A percentile compares a stretch with the other conserved stretches of the same genome.
Conservation (phyloP, 2,888 invertebrate genomes). For the Drosophila putrida region DNA sequence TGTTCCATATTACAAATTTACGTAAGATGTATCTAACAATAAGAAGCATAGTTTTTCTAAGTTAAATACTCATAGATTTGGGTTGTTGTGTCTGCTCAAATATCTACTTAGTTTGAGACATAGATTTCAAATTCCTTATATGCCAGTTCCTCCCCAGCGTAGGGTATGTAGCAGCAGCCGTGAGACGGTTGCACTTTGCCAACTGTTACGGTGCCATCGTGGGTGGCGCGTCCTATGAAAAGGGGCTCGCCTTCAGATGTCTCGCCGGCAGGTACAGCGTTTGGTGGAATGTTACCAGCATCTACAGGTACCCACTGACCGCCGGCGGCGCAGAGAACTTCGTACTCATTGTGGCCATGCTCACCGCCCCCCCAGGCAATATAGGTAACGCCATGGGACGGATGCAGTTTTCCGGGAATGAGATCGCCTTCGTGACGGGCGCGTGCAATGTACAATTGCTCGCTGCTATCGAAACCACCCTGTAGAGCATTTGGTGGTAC, state of each 20-base stretch:
- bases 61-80: slow-evolving; percentile 37
- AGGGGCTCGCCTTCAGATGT: slow-evolving; percentile 92
- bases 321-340: slow-evolving; percentile 88
- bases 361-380: slow-evolving; percentile 92
- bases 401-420: slow-evolving; percentile 90
- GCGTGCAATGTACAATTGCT: slow-evolving; percentile 89
- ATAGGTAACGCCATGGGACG: slow-evolving; percentile 90
- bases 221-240: slow-evolving; percentile 91
- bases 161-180: slow-evolving; percentile 93
- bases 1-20: slow-evolving; percentile 31
- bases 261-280: slow-evolving; percentile 90
- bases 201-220: slow-evolving; percentile 91
- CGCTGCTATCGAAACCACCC: slow-evolving; percentile 88
- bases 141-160: slow-evolving; percentile 91
- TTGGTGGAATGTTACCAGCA: slow-evolving; percentile 89
- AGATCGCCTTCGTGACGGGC: slow-evolving; percentile 90
- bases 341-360: slow-evolving; percentile 89
- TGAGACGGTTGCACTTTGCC: slow-evolving; percentile 95
- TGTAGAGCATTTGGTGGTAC: slow-evolving; percentile 90
- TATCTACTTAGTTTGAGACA: slow-evolving; percentile 70
- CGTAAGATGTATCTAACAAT: slow-evolving; percentile 43
- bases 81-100: slow-evolving; percentile 5
- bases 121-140: slow-evolving; percentile 94
- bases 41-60: slow-evolving; percentile 41
- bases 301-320: slow-evolving; percentile 89